Percentiles rank a stretch among this genome's conserved stretches.
Conservation (phyloP, 1,140 invertebrate species). For the Bombus huntii region DNA sequence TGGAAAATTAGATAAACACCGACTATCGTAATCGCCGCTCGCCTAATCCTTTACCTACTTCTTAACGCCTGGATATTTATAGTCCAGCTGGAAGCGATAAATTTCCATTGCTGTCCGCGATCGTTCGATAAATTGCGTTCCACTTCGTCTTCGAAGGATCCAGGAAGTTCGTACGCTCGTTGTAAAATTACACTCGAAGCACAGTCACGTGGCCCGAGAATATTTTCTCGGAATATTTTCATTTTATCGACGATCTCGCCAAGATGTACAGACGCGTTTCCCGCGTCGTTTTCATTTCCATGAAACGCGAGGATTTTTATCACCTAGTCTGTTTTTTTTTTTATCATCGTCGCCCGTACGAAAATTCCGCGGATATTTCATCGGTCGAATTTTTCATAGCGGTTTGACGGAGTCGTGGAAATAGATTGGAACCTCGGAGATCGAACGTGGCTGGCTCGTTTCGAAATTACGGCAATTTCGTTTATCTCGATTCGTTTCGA, state of each 20-base stretch:
- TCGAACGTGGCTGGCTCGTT: neutral
- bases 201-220: no score
- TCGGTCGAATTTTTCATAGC: neutral
- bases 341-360: neutral
- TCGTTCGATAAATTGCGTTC: constrained; percentile 1
- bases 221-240: neutral
- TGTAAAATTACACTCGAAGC: constrained; percentile 7
- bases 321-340: neutral
- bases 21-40: neutral
- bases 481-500: neutral
- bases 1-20: neutral
- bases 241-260: neutral
- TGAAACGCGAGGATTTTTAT: neutral
- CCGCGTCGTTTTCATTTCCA: neutral
- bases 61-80: neutral
- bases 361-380: neutral
- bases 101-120: constrained; percentile 5
- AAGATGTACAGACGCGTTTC: neutral
- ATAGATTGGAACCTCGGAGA: neutral
- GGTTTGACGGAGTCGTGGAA: neutral
- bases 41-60: constrained; percentile 10
- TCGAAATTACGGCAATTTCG: neutral
- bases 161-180: neutral
- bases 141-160: neutral
- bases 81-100: neutral